Evolutionary conservation across 2,113 vertebrate species (phyloP).

Genomic region (Neolamprologus fasciatus): DNA sequence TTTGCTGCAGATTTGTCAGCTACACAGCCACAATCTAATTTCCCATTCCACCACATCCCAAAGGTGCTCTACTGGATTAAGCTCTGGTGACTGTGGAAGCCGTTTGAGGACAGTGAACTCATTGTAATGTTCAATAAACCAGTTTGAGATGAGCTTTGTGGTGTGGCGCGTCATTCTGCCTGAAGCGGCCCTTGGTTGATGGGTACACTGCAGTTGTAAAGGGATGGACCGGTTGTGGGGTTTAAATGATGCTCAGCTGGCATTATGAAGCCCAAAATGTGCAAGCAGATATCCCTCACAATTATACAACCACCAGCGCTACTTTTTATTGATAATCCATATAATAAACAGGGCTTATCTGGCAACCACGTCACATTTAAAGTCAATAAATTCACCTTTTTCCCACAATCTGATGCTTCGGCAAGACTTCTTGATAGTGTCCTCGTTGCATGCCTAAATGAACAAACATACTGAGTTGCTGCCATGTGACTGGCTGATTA

Average conservation of each 20-base stretch:
- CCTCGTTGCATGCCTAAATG: not conserved
- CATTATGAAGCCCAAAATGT: not conserved
- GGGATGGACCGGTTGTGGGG: fast-evolving
- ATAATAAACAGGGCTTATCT: not conserved
- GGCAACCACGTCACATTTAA: not conserved
- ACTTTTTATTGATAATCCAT: not conserved
- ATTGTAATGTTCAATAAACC: not conserved
- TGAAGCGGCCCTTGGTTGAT: not conserved
- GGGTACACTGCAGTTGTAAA: not conserved
- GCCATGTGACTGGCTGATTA: not conserved
- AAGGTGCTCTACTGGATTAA: not conserved
- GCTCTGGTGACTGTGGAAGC: not conserved
- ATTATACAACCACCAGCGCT: not conserved
- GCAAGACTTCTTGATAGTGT: not conserved
- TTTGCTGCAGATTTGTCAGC: not conserved
- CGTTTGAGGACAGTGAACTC: not conserved
- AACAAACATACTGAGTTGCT: fast-evolving
- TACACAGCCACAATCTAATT: not conserved
- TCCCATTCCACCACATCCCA: not conserved
- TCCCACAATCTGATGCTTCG: not conserved
- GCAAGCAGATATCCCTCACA: fast-evolving
- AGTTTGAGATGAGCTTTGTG: not conserved
- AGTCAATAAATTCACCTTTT: not conserved
- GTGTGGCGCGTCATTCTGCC: not conserved
- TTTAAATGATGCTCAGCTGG: not conserved